Evolutionary conservation across 2,113 vertebrate genomes (phyloP), one percentile per base, ranked within the genome.

Genomic region (Cyphomyrus plagiostoma): DNA sequence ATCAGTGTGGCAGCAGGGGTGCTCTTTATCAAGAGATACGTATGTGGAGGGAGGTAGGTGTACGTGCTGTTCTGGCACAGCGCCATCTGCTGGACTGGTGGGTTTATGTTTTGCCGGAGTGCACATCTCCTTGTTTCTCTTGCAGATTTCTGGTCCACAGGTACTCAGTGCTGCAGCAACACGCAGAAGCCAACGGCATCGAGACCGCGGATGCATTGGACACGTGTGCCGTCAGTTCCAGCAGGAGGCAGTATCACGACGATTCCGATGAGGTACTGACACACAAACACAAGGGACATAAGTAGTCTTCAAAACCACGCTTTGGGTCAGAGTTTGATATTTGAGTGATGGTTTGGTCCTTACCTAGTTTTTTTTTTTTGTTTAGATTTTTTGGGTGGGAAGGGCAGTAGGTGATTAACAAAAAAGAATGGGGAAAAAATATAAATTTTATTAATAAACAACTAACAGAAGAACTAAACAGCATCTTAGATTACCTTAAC

Each of bases 141-240:
- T n/a, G 66, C 94, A 99, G 98, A 95, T 99, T 99, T 93, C 95
- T 98, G 17, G 98, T 99, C 70, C 98, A 98, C 88, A 95, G 97
- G 0, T 98, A 98, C 91, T 98, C 98, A 0, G 97, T 98, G 1
- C 96, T 99, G 35, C 96, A 95, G 89, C 97, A 98, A 90, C 96
- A 98, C 0, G 97, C 94, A 0, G 97, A 98, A 91, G 97, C 96
- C 3, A 96, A 96, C 0, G 96, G 96, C 1, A 95, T 95, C 11
- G 97, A 97, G 1, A 96, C 95, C 26, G 95, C 95, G 4, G 98
- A 99, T 0, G 92, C 96, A n/a, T 83, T 96, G 86, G 97, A 96
- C 62, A 88, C 95, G 0, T 82, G 95, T 21, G 93, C 92, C 35
- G 92, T 93, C 50, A 92, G 91, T 89, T 95, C 96, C 15, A 92